These are phyloP conservation scores for Alentia gelatinosa DNA, from an alignment of 2,888 invertebrate genomes.

Conservation along the genomic window DNA sequence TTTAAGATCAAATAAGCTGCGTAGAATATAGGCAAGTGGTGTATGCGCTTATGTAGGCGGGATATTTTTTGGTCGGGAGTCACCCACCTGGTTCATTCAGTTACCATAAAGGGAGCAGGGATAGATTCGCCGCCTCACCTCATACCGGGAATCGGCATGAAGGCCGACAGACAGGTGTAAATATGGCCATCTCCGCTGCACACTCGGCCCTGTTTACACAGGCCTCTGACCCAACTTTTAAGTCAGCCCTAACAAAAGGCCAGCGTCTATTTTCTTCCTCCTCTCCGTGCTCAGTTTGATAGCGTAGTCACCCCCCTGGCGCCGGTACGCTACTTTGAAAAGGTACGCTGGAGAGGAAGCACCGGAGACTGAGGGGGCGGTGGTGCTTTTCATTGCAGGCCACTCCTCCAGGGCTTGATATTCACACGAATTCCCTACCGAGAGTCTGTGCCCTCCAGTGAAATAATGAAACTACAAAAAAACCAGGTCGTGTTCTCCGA, in stretches of 20 bases:
- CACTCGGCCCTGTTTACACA: background rate
- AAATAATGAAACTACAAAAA: too few species aligned
- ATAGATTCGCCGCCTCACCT: background rate
- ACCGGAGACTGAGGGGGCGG: too few species aligned
- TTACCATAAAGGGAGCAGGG: background rate
- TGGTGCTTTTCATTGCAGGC: too few species aligned
- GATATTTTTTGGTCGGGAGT: background rate
- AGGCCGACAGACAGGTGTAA: background rate
- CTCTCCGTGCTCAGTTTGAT: too few species aligned
- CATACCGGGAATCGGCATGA: background rate
- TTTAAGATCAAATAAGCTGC: background rate
- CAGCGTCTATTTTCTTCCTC: background rate
- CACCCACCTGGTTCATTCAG: background rate
- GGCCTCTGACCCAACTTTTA: constrained; percentile 15
- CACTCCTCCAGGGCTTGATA: too few species aligned
- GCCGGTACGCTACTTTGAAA: too few species aligned
- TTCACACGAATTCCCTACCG: too few species aligned
- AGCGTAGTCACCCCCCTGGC: too few species aligned
- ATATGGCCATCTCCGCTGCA: background rate
- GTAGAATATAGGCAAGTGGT: background rate
- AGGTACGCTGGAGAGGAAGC: too few species aligned
- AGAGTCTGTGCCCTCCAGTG: too few species aligned
- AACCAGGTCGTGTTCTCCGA: too few species aligned
- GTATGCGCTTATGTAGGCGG: background rate
- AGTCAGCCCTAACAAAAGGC: constrained; percentile 16